Conservation (phyloP, 1,140 invertebrate species). For the Scaptodrosophila lebanonensis region DNA sequence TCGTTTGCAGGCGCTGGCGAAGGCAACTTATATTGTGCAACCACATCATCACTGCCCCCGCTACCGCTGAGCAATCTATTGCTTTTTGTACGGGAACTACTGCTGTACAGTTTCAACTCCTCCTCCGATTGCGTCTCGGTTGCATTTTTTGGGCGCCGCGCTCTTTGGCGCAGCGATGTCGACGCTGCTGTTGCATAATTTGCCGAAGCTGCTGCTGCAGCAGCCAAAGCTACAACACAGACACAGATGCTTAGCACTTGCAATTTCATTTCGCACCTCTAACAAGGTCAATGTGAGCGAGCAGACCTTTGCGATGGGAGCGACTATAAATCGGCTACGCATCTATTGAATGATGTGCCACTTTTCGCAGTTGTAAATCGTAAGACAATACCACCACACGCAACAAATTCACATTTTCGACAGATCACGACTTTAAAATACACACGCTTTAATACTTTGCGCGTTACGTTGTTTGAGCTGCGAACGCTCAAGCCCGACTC, state of each 20-base stretch:
- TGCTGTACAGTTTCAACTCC: slow-evolving; percentile 11
- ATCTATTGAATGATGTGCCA: slow-evolving; percentile 20
- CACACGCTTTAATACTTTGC: slow-evolving; percentile 18
- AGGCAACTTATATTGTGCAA: slow-evolving; percentile 62
- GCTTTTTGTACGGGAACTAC: slow-evolving; percentile 31
- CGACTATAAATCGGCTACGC: slow-evolving; percentile 19
- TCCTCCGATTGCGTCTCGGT: slow-evolving; percentile 2
- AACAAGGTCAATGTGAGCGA: slow-evolving; percentile 27
- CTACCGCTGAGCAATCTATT: slow-evolving; percentile 28
- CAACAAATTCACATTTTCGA: slow-evolving; percentile 19
- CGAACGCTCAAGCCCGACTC: slow-evolving; percentile 48
- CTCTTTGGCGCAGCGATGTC: not conserved
- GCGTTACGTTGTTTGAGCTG: slow-evolving; percentile 45
- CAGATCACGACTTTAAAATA: slow-evolving; percentile 1
- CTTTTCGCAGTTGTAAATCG: not conserved
- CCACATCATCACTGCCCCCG: slow-evolving; percentile 20
- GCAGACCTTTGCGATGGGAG: slow-evolving; percentile 11
- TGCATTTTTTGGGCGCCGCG: slow-evolving; percentile 22
- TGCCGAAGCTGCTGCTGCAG: slow-evolving; percentile 33
- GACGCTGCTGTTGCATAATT: slow-evolving; percentile 54
- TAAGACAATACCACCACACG: too few relatives aligned
- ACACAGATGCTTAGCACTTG: too few relatives aligned
- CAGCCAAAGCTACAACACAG: slow-evolving; percentile 27
- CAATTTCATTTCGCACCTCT: slow-evolving; percentile 42
- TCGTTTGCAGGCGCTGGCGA: slow-evolving; percentile 25